Conservation (phyloP, 2,797 vertebrate species). For the Crenichthys baileyi region DNA sequence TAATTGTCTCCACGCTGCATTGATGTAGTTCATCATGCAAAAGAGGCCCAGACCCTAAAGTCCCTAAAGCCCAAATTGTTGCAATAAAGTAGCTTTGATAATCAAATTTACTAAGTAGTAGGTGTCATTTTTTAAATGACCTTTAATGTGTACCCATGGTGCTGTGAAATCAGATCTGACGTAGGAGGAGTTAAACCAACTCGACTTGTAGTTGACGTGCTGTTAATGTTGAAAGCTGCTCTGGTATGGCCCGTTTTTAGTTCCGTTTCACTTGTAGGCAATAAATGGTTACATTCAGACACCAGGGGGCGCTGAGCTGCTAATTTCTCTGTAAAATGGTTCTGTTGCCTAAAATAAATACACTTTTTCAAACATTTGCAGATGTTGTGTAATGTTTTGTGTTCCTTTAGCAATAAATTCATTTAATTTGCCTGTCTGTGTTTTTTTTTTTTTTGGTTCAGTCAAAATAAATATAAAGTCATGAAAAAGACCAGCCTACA, state of each 20-base stretch:
- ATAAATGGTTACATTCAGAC: background rate
- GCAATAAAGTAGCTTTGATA: background rate
- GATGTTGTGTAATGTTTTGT: conserved; percentile 1
- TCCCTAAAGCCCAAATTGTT: background rate
- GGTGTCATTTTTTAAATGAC: background rate
- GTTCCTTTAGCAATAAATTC: background rate
- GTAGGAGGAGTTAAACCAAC: too few relatives aligned
- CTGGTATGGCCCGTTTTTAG: background rate
- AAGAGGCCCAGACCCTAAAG: too few relatives aligned
- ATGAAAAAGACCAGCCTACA: background rate
- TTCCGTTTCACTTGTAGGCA: background rate
- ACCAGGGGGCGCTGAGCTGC: conserved; percentile 12
- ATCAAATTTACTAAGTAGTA: background rate
- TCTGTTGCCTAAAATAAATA: conserved; percentile 2
- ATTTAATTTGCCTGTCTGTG: background rate
- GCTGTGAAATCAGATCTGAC: too few relatives aligned
- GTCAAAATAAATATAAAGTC: background rate
- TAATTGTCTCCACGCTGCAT: background rate
- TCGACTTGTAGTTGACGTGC: background rate
- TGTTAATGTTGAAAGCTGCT: background rate
- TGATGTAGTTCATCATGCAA: background rate
- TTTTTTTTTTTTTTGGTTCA: background rate
- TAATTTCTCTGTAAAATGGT: background rate
- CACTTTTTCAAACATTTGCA: background rate
- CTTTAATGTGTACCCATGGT: background rate